These are phyloP conservation scores for Litoditis marina DNA, from an alignment of 2,888 invertebrate species.

Conservation along the genomic window DNA sequence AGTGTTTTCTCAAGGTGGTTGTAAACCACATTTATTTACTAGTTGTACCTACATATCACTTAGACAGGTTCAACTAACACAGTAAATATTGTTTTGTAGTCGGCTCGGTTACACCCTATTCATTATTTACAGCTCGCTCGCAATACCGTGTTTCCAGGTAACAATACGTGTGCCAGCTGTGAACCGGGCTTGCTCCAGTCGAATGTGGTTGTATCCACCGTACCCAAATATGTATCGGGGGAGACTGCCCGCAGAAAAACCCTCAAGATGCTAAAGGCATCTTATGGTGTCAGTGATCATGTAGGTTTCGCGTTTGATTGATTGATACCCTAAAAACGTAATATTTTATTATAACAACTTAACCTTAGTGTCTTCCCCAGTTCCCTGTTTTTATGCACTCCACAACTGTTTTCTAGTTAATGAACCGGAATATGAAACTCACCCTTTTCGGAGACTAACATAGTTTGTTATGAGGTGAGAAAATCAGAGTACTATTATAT, in stretches of 20 bases:
- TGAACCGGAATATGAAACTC: no score
- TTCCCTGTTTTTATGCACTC: not conserved
- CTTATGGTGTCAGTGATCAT: constrained; percentile 70
- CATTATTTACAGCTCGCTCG: no score
- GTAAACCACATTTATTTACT: no score
- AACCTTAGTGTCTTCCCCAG: not conserved
- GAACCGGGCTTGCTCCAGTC: constrained; percentile 75
- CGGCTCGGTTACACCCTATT: no score
- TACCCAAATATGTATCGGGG: constrained; percentile 18
- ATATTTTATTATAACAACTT: not conserved
- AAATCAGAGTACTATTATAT: no score
- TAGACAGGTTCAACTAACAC: no score
- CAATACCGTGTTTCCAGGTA: no score
- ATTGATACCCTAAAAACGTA: not conserved
- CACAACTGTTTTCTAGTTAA: constrained; percentile 1
- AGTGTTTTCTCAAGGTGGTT: no score
- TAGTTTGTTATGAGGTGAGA: no score
- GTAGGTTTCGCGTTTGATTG: constrained; percentile 10
- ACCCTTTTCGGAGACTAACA: no score
- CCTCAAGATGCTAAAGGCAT: constrained; percentile 72
- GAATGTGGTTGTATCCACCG: constrained; percentile 5
- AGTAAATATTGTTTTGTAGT: no score
- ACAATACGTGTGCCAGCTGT: constrained; percentile 85
- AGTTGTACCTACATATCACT: no score
- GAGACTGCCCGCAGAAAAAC: constrained; percentile 67